These are phyloP conservation scores for Leptoclinus maculatus DNA, from an alignment of 2,797 vertebrate genomes.

Conservation along the genomic window DNA sequence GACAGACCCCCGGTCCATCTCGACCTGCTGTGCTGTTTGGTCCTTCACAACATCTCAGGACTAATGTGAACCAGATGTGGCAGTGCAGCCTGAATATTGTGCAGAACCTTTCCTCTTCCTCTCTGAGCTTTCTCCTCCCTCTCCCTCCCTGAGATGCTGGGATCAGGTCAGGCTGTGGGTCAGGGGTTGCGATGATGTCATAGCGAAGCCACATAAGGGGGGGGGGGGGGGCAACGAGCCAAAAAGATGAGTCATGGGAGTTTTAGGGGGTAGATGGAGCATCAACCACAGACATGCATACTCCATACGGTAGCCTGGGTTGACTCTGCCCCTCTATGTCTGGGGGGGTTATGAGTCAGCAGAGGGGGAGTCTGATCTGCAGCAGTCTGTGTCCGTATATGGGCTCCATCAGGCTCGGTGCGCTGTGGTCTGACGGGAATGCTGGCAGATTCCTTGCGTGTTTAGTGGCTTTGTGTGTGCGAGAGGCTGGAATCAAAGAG, in stretches of 20 bases:
- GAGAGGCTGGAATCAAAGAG: conserved; percentile 53
- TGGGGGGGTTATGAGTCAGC: conserved; percentile 62
- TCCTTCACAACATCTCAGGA: conserved; percentile 21
- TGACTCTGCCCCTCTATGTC: background rate
- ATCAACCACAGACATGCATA: conserved; percentile 33
- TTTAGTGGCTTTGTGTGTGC: conserved; percentile 73
- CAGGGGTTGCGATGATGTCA: conserved; percentile 69
- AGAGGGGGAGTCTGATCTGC: conserved; percentile 40
- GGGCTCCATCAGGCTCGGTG: conserved; percentile 61
- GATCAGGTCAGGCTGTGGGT: conserved; percentile 49
- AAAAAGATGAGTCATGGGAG: conserved; percentile 76
- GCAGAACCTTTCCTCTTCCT: conserved; percentile 3
- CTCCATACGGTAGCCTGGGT: conserved; percentile 22
- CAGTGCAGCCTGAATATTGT: conserved; percentile 33
- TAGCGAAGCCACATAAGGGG: conserved; percentile 34
- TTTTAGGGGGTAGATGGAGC: conserved; percentile 54
- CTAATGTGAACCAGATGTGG: conserved; percentile 68
- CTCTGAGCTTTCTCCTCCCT: background rate
- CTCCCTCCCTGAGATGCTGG: background rate
- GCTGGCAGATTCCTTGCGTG: conserved; percentile 80
- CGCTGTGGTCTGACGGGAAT: conserved; percentile 75
- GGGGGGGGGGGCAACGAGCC: conserved; percentile 30
- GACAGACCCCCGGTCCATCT: background rate
- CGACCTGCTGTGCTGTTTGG: conserved; percentile 14
- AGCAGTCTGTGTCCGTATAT: conserved; percentile 77